Conservation (phyloP, 2,113 vertebrate genomes). For the Neolamprologus tretocephalus region DNA sequence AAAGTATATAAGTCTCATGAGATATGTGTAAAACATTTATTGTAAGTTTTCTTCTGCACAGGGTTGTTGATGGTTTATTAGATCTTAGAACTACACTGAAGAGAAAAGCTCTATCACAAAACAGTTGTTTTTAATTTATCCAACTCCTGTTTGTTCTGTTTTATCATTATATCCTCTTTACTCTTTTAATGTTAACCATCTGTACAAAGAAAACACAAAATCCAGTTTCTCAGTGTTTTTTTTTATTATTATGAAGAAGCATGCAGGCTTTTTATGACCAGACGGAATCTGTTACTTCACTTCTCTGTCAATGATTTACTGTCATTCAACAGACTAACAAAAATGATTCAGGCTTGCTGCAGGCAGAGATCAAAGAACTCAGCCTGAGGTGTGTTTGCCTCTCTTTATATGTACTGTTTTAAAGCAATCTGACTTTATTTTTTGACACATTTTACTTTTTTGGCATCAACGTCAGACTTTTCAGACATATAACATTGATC, state of each 20-base stretch:
- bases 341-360: neutral
- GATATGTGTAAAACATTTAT: neutral
- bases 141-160: neutral
- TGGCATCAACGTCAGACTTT: neutral
- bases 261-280: fast-evolving
- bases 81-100: neutral
- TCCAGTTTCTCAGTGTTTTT: neutral
- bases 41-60: neutral
- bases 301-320: neutral
- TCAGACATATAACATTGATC: neutral
- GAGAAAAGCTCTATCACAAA: neutral
- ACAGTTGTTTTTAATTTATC: neutral
- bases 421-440: neutral
- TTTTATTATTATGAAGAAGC: neutral
- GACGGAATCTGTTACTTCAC: neutral
- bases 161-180: neutral
- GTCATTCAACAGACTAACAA: neutral
- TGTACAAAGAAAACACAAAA: neutral
- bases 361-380: neutral
- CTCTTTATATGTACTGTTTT: neutral
- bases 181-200: neutral
- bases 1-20: neutral
- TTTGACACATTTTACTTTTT: neutral
- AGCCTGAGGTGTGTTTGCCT: neutral
- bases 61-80: neutral